Evolutionary conservation across 2,888 invertebrate species (phyloP), one percentile per base, ranked within the genome.

Genomic region (Caenorhabditis wallacei): DNA sequence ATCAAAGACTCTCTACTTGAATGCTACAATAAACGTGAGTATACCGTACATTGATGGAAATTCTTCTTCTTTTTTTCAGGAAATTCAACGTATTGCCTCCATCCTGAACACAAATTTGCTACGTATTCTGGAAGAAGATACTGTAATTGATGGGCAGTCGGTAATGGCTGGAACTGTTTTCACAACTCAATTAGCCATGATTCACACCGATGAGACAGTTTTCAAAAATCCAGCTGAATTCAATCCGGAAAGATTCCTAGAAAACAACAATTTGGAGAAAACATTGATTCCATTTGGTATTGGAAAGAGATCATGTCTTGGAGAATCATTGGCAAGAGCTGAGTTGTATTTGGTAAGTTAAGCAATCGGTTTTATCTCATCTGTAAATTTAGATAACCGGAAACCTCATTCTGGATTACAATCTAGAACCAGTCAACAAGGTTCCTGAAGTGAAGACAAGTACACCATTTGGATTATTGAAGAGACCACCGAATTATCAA

Each of bases 251-350:
- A 61, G 85, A 24, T 85, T 70, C 53, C n/a, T 84, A 18, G 76
- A 80, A 10, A 68, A 71, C 22, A 71, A 82, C 0, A 72, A 69
- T 2, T 61, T 85, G 48, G 82, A 79, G 46, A 63, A 82, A 30
- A 61, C 59, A 2, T 59, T 82, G 20, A 64, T 80, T 24, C 82
- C 84, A 2, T 85, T 85, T 54, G 84, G 85, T 26, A 59, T 85
- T 22, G 85, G 85, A 54, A 85, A 85, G 26, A 16, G 85, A 16
- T 43, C 82, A 7, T 85, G 85, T 76, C 82, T 72, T n/a, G 85
- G 85, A 22, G 85, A 85, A 48, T 74, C 79, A 8, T 35, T 85
- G 43, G 85, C 85, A 4, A 80, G 84, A 70, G 84, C 83, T 5
- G 85, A 85, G 57, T 46, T 85, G 40, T 85, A 82, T 20, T 68